Evolutionary conservation across 2,888 invertebrate species (phyloP).

Genomic region (Volucella inflata): DNA sequence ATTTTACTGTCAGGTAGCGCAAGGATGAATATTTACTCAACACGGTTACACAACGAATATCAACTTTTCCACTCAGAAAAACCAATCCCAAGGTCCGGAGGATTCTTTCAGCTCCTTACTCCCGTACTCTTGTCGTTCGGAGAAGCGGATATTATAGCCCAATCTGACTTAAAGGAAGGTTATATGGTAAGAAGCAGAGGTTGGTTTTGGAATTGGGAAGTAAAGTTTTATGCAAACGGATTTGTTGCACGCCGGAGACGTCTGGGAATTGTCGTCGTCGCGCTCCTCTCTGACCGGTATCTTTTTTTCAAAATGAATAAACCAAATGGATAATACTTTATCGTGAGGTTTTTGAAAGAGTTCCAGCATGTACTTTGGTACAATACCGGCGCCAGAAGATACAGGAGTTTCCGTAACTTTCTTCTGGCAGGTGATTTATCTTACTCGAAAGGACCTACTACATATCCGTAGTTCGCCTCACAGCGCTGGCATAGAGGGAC

Average conservation of each 20-base stretch:
- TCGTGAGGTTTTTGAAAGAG: conserved; percentile 11
- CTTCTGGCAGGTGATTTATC: conserved; percentile 39
- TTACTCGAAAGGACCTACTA: neutral
- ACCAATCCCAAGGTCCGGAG: neutral
- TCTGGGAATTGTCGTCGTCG: neutral
- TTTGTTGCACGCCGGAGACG: too few relatives aligned
- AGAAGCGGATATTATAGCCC: conserved; percentile 8
- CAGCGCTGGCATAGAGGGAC: neutral
- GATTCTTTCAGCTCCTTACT: conserved; percentile 4
- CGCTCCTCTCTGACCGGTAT: neutral
- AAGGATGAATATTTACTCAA: neutral
- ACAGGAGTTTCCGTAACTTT: conserved; percentile 12
- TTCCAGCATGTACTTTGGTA: neutral
- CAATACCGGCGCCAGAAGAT: conserved; percentile 21
- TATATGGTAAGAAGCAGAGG: conserved; percentile 25
- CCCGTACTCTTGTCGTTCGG: neutral
- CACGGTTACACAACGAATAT: neutral
- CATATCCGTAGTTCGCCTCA: neutral
- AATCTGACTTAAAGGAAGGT: conserved; percentile 26
- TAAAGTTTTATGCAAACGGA: too few relatives aligned
- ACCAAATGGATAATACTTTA: neutral
- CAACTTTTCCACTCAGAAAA: neutral
- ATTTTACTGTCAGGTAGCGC: neutral
- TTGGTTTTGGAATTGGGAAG: too few relatives aligned
- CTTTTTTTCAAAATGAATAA: neutral